Percentiles rank a stretch among this genome's conserved stretches.
phyloP scores from a whole-genome alignment of 2,113 vertebrate species.

The Bujurquina vittata region DNA sequence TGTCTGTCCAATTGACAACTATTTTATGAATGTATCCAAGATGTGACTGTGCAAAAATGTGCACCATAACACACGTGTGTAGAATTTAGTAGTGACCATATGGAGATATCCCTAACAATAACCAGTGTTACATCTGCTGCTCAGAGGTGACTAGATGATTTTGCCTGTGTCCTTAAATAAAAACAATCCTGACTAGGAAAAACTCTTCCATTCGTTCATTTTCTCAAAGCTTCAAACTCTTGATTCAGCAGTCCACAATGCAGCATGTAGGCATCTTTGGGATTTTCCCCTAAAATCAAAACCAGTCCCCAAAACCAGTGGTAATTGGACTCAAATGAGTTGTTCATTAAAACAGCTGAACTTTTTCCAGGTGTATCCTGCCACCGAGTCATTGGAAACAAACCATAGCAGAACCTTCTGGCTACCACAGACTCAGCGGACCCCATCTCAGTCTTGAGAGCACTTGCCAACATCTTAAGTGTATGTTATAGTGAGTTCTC shows the following conservation, averaged over 20 bases:
- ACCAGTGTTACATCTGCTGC: not conserved
- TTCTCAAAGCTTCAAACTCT: no score
- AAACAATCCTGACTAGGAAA: no score
- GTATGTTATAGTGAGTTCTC: not conserved
- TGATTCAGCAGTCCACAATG: not conserved
- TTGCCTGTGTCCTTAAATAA: no score
- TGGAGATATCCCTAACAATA: not conserved
- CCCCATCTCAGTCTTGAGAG: fast-evolving
- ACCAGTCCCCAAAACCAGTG: not conserved
- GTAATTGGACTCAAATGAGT: not conserved
- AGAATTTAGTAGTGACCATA: not conserved
- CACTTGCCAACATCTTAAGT: not conserved
- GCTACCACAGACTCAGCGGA: not conserved
- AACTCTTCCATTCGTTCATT: no score
- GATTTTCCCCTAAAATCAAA: not conserved
- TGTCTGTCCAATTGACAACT: not conserved
- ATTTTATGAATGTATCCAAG: not conserved
- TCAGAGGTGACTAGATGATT: not conserved
- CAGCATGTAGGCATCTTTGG: not conserved
- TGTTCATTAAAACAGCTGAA: not conserved
- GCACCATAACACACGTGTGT: not conserved
- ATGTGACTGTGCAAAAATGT: not conserved
- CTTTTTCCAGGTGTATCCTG: not conserved
- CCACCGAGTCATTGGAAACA: not conserved
- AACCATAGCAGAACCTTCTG: not conserved